Conservation (phyloP, 1,140 invertebrate genomes). For the Stenopsyche tienmushanensis region DNA sequence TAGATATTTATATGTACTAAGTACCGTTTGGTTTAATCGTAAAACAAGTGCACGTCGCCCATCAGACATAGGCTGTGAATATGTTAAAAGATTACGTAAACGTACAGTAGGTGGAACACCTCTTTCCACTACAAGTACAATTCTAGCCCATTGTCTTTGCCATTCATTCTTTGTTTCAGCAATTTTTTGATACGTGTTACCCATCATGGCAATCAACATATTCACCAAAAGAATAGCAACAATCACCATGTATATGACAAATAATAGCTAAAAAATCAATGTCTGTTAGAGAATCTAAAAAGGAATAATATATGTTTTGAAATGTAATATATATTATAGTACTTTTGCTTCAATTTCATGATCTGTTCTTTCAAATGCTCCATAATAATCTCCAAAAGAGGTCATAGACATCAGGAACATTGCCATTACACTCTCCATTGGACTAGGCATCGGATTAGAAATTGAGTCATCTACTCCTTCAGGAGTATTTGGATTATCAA, state of each 20-base stretch:
- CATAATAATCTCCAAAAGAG: conserved; percentile 93
- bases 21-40: conserved; percentile 77
- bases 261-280: conserved; percentile 69
- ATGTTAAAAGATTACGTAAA: conserved; percentile 80
- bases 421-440: conserved; percentile 91
- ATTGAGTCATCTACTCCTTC: conserved; percentile 72
- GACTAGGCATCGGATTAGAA: conserved; percentile 83
- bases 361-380: conserved; percentile 82
- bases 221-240: conserved; percentile 94
- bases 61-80: conserved; percentile 95
- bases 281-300: neutral
- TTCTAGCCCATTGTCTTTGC: conserved; percentile 98
- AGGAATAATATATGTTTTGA: neutral
- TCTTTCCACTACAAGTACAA: conserved; percentile 94
- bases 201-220: conserved; percentile 99
- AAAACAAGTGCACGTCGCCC: conserved; percentile 84
- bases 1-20: neutral
- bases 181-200: conserved; percentile 97
- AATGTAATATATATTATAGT: conserved; percentile 30
- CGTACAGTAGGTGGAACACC: conserved; percentile 87
- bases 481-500: conserved; percentile 73
- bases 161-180: conserved; percentile 97
- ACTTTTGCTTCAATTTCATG: conserved; percentile 89
- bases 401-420: conserved; percentile 98
- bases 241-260: conserved; percentile 95